Conservation (phyloP, 2,888 invertebrate genomes). For the Nasonovia ribisnigri region DNA sequence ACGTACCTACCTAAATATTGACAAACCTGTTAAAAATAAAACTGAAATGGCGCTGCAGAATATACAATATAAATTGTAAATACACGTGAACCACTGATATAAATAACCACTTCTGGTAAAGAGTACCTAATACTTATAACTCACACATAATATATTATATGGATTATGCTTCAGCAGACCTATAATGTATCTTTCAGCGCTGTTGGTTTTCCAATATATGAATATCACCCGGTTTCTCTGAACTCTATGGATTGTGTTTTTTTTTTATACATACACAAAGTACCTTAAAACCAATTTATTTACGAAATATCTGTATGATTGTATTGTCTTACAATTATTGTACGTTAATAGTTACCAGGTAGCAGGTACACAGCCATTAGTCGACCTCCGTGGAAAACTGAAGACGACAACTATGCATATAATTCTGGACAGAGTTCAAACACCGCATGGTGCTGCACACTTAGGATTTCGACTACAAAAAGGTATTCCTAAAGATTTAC, state of each 20-base stretch:
- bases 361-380: not conserved
- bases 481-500: no score
- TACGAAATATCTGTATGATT: not conserved
- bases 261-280: not conserved
- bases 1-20: not conserved
- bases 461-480: no score
- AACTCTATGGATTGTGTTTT: not conserved
- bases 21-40: not conserved
- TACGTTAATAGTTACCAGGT: not conserved
- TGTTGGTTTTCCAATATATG: not conserved
- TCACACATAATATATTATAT: not conserved
- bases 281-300: not conserved
- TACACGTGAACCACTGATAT: not conserved
- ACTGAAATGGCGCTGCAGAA: not conserved
- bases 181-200: not conserved
- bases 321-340: not conserved
- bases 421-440: not conserved
- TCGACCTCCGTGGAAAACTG: not conserved
- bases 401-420: not conserved
- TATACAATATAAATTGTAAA: not conserved
- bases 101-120: not conserved
- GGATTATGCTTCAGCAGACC: not conserved
- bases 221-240: not conserved
- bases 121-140: not conserved
- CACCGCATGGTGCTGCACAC: no score